Percentiles rank a stretch among this genome's conserved stretches.
These are phyloP conservation scores for Balaeniceps rex DNA, from an alignment of 2,113 vertebrate genomes.

Conservation along the genomic window DNA sequence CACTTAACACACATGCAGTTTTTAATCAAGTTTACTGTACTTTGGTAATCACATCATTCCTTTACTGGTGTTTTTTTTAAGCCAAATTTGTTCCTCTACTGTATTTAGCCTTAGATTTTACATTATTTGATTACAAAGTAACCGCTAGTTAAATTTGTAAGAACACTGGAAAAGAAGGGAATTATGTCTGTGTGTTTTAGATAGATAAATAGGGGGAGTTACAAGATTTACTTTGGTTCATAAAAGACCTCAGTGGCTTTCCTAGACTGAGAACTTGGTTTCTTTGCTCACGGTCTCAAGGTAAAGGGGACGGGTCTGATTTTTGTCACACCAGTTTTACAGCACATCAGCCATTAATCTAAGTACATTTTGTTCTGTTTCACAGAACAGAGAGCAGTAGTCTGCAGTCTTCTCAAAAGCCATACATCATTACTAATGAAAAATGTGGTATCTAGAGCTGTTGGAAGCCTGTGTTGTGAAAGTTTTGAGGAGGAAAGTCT, in stretches of 20 bases:
- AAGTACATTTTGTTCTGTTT: constrained; percentile 2
- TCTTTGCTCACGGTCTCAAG: neutral
- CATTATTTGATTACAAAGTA: neutral
- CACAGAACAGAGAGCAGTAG: neutral
- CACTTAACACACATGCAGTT: neutral
- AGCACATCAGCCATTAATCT: neutral
- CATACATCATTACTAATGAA: neutral
- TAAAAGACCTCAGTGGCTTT: neutral
- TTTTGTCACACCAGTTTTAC: neutral
- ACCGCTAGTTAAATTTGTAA: neutral
- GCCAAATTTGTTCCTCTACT: neutral
- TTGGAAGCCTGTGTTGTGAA: neutral
- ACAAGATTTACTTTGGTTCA: neutral
- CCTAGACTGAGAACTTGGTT: neutral
- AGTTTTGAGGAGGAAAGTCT: neutral
- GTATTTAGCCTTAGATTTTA: neutral
- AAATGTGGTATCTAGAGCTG: neutral
- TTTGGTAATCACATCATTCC: neutral
- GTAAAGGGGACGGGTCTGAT: neutral
- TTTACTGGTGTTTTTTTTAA: neutral
- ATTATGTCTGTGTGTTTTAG: neutral
- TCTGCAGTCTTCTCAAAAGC: neutral
- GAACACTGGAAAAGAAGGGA: neutral
- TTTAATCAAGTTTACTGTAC: neutral
- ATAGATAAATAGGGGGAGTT: neutral